Conservation (phyloP, 2,113 vertebrate species). For the Seriola aureovittata region DNA sequence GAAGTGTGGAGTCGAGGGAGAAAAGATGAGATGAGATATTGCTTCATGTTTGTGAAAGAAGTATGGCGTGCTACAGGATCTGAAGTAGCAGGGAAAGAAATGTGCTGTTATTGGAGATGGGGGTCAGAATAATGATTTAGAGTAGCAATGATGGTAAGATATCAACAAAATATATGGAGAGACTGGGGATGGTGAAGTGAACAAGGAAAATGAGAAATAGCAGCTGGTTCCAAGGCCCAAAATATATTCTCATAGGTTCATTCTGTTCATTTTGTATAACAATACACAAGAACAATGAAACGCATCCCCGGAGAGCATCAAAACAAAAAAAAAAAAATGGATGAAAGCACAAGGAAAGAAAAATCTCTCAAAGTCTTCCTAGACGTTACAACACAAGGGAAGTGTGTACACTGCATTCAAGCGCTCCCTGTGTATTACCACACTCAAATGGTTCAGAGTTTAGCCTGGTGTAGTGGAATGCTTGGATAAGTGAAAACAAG, state of each 20-base stretch:
- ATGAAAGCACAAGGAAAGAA: constrained; percentile 9
- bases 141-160: constrained; percentile 32
- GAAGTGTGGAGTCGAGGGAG: constrained; percentile 37
- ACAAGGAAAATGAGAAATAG: constrained; percentile 22
- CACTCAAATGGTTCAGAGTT: constrained; percentile 28
- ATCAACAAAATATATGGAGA: constrained; percentile 17
- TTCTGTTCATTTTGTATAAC: constrained; percentile 12
- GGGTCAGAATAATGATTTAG: constrained; percentile 50
- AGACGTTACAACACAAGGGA: constrained; percentile 32
- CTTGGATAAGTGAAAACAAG: constrained; percentile 31
- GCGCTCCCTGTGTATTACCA: constrained; percentile 40
- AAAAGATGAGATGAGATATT: constrained; percentile 49
- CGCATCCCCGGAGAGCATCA: not conserved
- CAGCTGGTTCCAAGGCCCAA: constrained; percentile 10
- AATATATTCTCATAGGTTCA: not conserved
- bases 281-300: not conserved
- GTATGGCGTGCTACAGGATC: constrained; percentile 29
- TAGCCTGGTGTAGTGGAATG: constrained; percentile 34
- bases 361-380: constrained; percentile 10
- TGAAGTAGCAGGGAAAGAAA: constrained; percentile 31
- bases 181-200: not conserved
- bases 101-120: constrained; percentile 27
- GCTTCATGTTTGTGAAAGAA: constrained; percentile 34
- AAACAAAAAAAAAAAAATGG: not conserved
- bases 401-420: constrained; percentile 15